Percentiles rank a stretch among this genome's conserved stretches.
These are phyloP conservation scores for Regulus satrapa DNA, from an alignment of 2,113 vertebrate species.

Conservation along the genomic window DNA sequence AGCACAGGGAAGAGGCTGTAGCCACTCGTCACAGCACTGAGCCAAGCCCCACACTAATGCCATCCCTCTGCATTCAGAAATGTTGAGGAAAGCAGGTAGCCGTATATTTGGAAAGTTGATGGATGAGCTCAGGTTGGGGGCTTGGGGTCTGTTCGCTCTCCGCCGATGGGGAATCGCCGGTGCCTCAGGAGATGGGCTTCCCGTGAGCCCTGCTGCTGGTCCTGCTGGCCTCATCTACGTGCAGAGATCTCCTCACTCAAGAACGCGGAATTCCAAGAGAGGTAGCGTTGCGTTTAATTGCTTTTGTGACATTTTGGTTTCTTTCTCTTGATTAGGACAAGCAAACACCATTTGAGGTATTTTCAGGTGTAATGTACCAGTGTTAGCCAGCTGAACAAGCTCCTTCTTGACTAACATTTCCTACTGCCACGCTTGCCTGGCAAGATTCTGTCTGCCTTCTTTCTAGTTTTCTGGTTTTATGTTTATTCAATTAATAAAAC, in stretches of 20 bases:
- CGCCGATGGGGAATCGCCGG: accelerated
- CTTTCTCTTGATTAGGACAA: not conserved
- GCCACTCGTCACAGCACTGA: accelerated
- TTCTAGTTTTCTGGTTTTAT: not conserved
- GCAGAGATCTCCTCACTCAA: not conserved
- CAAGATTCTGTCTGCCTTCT: not conserved
- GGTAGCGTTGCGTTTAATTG: not conserved
- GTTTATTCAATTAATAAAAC: not conserved
- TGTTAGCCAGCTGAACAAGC: not conserved
- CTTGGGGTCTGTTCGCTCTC: accelerated
- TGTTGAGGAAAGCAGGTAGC: not conserved
- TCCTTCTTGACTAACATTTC: not conserved
- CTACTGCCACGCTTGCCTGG: not conserved
- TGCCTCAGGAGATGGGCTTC: not conserved
- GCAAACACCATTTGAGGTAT: not conserved
- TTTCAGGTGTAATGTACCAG: not conserved
- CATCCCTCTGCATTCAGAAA: not conserved
- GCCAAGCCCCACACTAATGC: not conserved
- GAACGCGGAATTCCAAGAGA: not conserved
- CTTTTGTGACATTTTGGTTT: not conserved
- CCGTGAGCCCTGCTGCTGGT: not conserved
- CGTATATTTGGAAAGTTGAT: not conserved
- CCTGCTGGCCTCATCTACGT: not conserved
- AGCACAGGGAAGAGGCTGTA: accelerated
- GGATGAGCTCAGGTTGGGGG: not conserved